Conservation (phyloP, 2,888 invertebrate species). For the Rhagonycha fulva region DNA sequence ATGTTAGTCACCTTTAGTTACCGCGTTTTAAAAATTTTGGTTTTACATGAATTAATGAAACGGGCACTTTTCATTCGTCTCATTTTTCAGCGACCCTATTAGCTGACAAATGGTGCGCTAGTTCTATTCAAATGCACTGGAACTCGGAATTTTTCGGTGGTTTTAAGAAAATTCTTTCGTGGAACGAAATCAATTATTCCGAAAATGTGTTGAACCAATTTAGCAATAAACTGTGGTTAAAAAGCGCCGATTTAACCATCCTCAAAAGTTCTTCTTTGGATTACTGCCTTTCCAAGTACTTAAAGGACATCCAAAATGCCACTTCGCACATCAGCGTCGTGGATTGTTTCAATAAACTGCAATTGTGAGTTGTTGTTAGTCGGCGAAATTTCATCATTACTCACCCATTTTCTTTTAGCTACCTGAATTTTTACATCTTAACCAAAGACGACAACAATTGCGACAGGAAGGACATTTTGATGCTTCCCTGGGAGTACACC, state of each 20-base stretch:
- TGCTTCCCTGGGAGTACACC: conserved; percentile 65
- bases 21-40: no score
- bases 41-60: conserved; percentile 4
- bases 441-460: conserved; percentile 44
- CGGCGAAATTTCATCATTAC: background rate
- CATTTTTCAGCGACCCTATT: conserved; percentile 39
- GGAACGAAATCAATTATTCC: conserved; percentile 40
- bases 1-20: no score
- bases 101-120: conserved; percentile 49
- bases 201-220: conserved; percentile 40
- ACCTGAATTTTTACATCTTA: conserved; percentile 52
- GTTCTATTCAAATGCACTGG: conserved; percentile 55
- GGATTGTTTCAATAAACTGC: conserved; percentile 58
- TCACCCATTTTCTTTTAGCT: conserved; percentile 49
- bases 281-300: conserved; percentile 58
- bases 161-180: conserved; percentile 46
- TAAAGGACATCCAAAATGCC: conserved; percentile 66
- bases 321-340: conserved; percentile 64
- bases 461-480: conserved; percentile 48
- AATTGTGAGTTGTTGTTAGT: conserved; percentile 21
- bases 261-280: conserved; percentile 60
- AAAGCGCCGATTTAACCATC: conserved; percentile 55
- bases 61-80: conserved; percentile 21
- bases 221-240: conserved; percentile 45
- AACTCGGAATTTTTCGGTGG: conserved; percentile 53